Evolutionary conservation across 1,140 invertebrate species (phyloP).

Genomic region (Littorina saxatilis): DNA sequence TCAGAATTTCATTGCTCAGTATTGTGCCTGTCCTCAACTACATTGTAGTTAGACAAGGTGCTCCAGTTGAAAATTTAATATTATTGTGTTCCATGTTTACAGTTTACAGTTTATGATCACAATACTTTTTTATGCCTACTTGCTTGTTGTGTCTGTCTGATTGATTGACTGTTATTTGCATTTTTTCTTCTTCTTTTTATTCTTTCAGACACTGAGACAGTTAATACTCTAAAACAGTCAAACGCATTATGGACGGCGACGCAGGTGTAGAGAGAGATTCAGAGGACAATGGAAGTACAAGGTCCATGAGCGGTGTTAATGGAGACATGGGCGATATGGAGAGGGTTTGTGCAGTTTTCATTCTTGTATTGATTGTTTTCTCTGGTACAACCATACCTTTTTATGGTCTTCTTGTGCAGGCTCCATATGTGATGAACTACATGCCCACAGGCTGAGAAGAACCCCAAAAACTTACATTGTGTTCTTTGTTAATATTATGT

Average conservation of each 20-base stretch:
- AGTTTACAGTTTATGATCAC: background rate
- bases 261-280: slow-evolving; percentile 13
- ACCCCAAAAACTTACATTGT: too few species aligned
- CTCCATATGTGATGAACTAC: background rate
- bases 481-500: too few species aligned
- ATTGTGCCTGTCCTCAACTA: too few species aligned
- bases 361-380: background rate
- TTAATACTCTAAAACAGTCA: too few species aligned
- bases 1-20: too few species aligned
- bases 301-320: background rate
- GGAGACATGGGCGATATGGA: slow-evolving; percentile 4
- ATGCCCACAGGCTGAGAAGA: background rate
- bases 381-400: background rate
- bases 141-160: background rate
- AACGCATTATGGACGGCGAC: slow-evolving; percentile 4
- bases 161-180: background rate
- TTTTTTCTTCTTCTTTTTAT: background rate
- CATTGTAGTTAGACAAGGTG: too few species aligned
- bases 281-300: background rate
- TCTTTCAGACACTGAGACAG: background rate
- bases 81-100: background rate
- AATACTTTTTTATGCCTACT: background rate
- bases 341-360: background rate
- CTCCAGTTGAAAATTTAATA: too few species aligned
- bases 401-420: background rate